Base-by-base conservation (phyloP, 1,140 invertebrate species). In the Antheraea mylitta region DNA sequence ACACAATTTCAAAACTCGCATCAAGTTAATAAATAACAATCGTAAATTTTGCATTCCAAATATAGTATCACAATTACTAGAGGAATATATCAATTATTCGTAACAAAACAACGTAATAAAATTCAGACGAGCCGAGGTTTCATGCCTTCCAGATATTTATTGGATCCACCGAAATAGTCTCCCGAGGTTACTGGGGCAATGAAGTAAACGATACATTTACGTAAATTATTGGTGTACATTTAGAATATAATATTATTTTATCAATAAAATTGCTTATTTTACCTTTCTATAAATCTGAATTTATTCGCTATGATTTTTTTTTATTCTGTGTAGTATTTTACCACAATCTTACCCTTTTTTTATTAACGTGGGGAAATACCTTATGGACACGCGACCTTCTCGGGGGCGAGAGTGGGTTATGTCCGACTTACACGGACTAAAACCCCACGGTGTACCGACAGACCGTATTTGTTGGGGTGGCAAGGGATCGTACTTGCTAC, bases 171-270 rank as follows among this genome's bases (percentile, higher is more conserved):
- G 45, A 53, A 53, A 53, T 53, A 13, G 45, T 53, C 45, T 53
- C 45, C 45, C 45, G 45, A 53, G 45, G 45, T 53, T 53, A 53
- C 45, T 16, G 45, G 45, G 11, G 45, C 22, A 53, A 53, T 53
- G 45, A 53, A 53, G 45, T 53, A 53, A 53, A 53, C 45, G 45
- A 53, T 53, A 53, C 45, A 53, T 53, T 53, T 53, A 53, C 45
- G 45, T 53, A 53, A 53, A 1, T 53, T 53, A 53, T 53, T 53
- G 45, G 45, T 53, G 10, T 53, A 53, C 45, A 53, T 48, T 11
- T 48, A 11, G 7, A 48, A 53, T 16, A 53, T n/a, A 53, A 13
- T 53, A 53, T 53, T 53, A 16, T 53, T 53, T 6, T 53, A 53
- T 53, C 45, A n/a, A 53, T 53, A 53, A 2, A 13, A 53, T 53